Percentiles rank a stretch among this genome's conserved stretches.
These are phyloP conservation scores for Myxocyprinus asiaticus DNA, from an alignment of 2,113 vertebrate species.

Conservation along the genomic window DNA sequence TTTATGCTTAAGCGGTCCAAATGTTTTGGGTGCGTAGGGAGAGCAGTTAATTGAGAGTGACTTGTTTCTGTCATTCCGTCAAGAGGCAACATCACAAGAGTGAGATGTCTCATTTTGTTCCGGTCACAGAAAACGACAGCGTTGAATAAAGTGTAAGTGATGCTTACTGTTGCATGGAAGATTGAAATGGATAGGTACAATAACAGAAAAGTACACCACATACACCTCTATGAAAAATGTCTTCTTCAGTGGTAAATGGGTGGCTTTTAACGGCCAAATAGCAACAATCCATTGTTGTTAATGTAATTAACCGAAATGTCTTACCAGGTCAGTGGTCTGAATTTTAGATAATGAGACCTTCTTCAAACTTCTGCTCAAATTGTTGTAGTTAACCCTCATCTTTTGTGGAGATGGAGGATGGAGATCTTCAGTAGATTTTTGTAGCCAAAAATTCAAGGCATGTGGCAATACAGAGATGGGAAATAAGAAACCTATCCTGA, in stretches of 20 bases:
- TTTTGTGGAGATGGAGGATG: too few species aligned
- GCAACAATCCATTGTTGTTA: slow-evolving; percentile 28
- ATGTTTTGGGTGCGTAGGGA: slow-evolving; percentile 19
- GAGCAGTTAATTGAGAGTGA: slow-evolving; percentile 25
- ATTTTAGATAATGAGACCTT: slow-evolving; percentile 53
- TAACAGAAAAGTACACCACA: slow-evolving; percentile 1
- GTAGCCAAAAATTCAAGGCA: too few species aligned
- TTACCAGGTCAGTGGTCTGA: slow-evolving; percentile 56
- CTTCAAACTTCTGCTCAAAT: too few species aligned
- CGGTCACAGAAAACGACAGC: slow-evolving; percentile 4
- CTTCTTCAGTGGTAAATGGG: not conserved
- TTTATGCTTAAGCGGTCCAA: slow-evolving; percentile 30
- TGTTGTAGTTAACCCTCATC: too few species aligned
- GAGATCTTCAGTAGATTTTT: too few species aligned
- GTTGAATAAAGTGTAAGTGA: not conserved
- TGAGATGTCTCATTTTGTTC: slow-evolving; percentile 29
- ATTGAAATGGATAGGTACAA: slow-evolving; percentile 17
- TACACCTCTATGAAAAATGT: not conserved
- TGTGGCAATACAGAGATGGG: too few species aligned
- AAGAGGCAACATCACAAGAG: slow-evolving; percentile 6
- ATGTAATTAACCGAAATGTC: slow-evolving; percentile 44
- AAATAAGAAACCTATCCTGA: too few species aligned
- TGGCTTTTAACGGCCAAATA: not conserved
- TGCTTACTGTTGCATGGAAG: slow-evolving; percentile 7
- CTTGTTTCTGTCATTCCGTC: slow-evolving; percentile 17